phyloP scores from a whole-genome alignment of 2,888 invertebrate species.

The Galeopsomyia nigrocyanea region DNA sequence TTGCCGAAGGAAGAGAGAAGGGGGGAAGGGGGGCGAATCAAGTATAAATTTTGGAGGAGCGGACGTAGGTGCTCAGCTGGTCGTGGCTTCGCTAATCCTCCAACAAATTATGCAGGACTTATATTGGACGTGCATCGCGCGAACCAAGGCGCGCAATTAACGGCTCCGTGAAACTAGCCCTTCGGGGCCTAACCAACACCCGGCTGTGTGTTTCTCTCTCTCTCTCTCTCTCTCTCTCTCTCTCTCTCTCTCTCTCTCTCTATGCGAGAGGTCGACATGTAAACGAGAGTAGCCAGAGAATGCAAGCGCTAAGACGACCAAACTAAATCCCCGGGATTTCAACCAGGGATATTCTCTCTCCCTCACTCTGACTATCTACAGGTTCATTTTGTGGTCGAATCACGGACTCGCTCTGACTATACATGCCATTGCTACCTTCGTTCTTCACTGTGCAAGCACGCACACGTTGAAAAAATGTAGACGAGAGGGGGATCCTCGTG shows the following conservation, averaged over 20 bases:
- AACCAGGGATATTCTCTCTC: conserved; percentile 40
- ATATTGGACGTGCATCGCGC: conserved; percentile 37
- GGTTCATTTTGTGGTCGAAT: conserved; percentile 49
- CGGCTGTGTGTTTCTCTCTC: too few relatives aligned
- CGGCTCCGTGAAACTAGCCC: conserved; percentile 27
- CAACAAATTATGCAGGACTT: conserved; percentile 43
- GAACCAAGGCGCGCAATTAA: conserved; percentile 34
- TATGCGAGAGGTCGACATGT: conserved; percentile 3
- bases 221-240: too few relatives aligned
- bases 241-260: too few relatives aligned
- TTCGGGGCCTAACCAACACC: too few relatives aligned
- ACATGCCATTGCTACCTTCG: too few relatives aligned
- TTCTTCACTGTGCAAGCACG: too few relatives aligned
- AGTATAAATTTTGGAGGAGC: conserved; percentile 22
- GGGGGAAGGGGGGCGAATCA: background rate
- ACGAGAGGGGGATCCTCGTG: too few relatives aligned
- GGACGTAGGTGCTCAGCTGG: conserved; percentile 29
- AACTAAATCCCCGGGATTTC: conserved; percentile 51
- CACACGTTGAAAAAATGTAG: too few relatives aligned
- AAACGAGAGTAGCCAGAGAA: background rate
- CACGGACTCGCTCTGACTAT: conserved; percentile 11
- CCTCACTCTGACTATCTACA: conserved; percentile 38
- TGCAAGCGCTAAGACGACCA: background rate
- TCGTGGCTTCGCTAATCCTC: conserved; percentile 24
- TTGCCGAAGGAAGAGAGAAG: background rate